Evolutionary conservation across 2,888 invertebrate species (phyloP).

Genomic region (Nephrotoma appendiculata): DNA sequence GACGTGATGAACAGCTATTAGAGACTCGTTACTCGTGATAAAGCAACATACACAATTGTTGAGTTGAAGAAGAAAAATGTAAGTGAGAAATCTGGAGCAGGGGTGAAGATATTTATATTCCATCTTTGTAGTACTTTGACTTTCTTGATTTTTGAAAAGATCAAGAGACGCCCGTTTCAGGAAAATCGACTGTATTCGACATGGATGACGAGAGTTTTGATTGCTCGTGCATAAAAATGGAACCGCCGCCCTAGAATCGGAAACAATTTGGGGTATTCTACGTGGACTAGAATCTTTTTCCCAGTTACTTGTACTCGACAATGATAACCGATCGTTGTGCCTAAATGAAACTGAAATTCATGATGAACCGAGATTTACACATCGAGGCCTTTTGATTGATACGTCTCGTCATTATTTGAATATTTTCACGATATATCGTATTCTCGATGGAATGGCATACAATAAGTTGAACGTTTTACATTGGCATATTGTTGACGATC

Average conservation of each 20-base stretch:
- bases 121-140: no score
- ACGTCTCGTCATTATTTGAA: constrained; percentile 78
- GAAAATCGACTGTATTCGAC: no score
- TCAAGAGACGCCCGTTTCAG: no score
- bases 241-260: constrained; percentile 20
- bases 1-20: no score
- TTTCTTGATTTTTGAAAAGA: no score
- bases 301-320: constrained; percentile 46
- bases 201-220: no score
- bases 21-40: no score
- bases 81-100: no score
- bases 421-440: constrained; percentile 44
- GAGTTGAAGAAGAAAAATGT: no score
- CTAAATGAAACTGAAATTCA: constrained; percentile 38
- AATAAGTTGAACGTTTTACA: constrained; percentile 90
- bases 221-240: background rate
- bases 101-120: no score
- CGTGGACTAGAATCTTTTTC: constrained; percentile 77
- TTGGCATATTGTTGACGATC: constrained; percentile 92
- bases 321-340: constrained; percentile 18
- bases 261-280: constrained; percentile 67
- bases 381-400: constrained; percentile 76
- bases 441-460: constrained; percentile 72
- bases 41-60: no score
- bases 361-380: constrained; percentile 67